Percentiles rank a stretch among this genome's conserved stretches.
phyloP scores from a whole-genome alignment of 2,113 vertebrate species.

The Gopherus flavomarginatus region DNA sequence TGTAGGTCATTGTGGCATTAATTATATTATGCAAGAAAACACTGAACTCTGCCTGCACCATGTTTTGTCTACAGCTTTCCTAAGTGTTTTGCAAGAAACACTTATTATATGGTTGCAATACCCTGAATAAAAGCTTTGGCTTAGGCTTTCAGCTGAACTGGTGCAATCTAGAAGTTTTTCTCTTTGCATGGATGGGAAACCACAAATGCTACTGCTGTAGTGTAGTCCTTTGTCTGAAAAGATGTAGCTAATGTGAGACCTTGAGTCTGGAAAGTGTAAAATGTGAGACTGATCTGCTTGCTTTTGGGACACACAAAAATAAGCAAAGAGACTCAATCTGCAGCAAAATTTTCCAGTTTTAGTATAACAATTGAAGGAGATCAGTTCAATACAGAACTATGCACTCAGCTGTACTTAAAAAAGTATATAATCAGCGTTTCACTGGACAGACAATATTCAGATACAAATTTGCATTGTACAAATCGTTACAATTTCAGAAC shows the following conservation, averaged over 20 bases:
- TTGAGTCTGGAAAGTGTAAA: background rate
- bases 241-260: accelerated
- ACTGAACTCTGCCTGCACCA: background rate
- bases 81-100: accelerated
- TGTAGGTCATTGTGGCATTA: background rate
- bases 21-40: background rate
- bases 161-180: background rate
- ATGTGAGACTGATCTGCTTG: accelerated
- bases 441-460: background rate
- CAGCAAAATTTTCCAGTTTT: background rate
- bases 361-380: background rate
- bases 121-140: background rate
- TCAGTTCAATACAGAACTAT: background rate
- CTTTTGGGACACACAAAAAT: background rate
- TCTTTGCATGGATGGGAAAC: background rate
- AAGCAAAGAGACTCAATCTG: accelerated
- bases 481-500: background rate
- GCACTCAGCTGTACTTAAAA: background rate
- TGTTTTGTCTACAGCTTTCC: background rate
- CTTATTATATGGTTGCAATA: accelerated
- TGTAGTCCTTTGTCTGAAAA: background rate
- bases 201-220: background rate
- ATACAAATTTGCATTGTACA: background rate
- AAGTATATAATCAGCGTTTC: background rate
- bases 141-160: background rate